Evolutionary conservation across 2,113 vertebrate species (phyloP), one percentile per base, ranked within the genome.

Genomic region (Upupa epops): DNA sequence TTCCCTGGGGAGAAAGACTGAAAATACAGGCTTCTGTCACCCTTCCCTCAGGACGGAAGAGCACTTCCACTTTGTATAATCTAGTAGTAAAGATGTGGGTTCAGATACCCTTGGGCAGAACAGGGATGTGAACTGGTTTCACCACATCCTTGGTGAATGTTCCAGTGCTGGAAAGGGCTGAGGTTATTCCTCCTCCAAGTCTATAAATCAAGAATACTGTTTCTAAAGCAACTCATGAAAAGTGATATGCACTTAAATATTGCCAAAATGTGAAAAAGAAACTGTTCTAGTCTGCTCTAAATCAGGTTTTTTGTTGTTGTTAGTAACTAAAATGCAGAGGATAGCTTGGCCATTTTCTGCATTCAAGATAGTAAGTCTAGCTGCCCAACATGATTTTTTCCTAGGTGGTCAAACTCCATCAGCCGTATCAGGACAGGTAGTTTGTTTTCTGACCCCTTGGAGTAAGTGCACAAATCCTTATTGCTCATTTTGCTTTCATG

Each of bases 41-140:
- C 32, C 11, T 87, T 89, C 49, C 49, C 59, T 79, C 22, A 52
- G 55, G 63, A 90, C 87, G 70, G 31, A 84, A 95, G 40, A 82
- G 13, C 54, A 54, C 58, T 90, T 94, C 63, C 82, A 92, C 84
- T 73, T 73, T 20, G 31, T 51, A 72, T 66, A 78, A 91, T 83
- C 51, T 61, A 4, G 1, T 15, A 70, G 63, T 37, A 42, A 90
- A 96, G 78, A 91, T 70, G 71, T 63, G 71, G 66, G 59, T 76
- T 93, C 78, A 83, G 89, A 94, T 66, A n/a, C 63, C 71, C 73
- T 86, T 0, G 0, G 54, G 91, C 74, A 88, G 71, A 85, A 71
- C 15, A 65, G 66, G 58, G 71, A 87, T 73, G 36, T 66, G 74
- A 91, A 94, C 89, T 76, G 71, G 87, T 95, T 94, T 89, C 87